phyloP scores from a whole-genome alignment of 2,797 vertebrate species.

The Nasua narica region DNA sequence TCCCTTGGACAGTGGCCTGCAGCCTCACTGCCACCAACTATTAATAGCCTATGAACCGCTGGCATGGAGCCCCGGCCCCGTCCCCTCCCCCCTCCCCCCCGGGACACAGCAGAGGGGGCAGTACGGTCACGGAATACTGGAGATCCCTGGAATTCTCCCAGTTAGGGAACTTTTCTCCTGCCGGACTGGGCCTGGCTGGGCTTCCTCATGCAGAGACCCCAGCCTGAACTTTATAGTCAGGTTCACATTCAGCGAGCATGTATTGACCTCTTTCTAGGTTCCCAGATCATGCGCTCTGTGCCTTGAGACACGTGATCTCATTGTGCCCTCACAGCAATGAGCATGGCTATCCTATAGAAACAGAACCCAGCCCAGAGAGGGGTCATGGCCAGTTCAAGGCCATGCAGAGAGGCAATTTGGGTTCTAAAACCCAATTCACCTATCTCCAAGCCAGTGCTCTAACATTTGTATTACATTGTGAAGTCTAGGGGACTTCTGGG shows the following conservation, averaged over 20 bases:
- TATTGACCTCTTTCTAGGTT: not conserved
- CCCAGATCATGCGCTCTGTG: not conserved
- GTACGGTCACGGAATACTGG: not conserved
- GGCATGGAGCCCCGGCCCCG: conserved; percentile 9
- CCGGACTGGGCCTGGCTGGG: not conserved
- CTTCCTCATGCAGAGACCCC: not conserved
- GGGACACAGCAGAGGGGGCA: not conserved
- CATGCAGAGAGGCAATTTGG: not conserved
- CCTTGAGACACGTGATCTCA: not conserved
- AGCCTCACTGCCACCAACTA: conserved; percentile 7
- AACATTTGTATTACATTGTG: not conserved
- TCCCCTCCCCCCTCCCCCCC: not conserved
- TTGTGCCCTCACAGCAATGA: not conserved
- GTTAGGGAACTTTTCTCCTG: not conserved
- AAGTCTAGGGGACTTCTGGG: not conserved
- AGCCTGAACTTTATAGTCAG: not conserved
- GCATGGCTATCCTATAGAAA: not conserved
- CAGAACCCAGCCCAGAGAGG: not conserved
- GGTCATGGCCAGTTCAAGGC: not conserved
- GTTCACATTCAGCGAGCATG: not conserved
- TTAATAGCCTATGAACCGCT: conserved; percentile 58
- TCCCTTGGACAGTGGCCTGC: conserved; percentile 50
- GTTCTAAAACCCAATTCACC: not conserved
- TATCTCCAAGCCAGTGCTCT: not conserved
- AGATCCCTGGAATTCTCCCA: not conserved